Conservation (phyloP, 2,797 vertebrate species). For the Pipistrellus pipistrellus region DNA sequence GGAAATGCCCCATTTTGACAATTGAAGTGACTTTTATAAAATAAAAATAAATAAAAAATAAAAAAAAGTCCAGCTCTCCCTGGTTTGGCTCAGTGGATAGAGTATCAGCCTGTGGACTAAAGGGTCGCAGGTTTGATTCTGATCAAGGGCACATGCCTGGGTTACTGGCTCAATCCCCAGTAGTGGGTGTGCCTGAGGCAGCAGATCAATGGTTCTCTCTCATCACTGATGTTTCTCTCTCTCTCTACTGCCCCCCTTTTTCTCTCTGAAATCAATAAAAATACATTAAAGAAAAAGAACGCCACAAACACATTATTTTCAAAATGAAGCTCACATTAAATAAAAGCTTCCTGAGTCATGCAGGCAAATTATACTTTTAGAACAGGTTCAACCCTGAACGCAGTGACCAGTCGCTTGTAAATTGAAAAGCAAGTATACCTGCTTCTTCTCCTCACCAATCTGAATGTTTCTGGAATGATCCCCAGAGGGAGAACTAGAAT, state of each 20-base stretch:
- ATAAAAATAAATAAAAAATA: too few species aligned
- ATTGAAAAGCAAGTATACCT: conserved; percentile 5
- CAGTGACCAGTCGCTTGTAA: background rate
- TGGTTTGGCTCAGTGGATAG: too few species aligned
- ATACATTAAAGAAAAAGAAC: background rate
- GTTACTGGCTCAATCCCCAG: too few species aligned
- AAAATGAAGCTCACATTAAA: background rate
- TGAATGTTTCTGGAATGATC: conserved; percentile 6
- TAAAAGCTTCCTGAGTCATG: conserved; percentile 15
- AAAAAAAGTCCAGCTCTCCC: background rate
- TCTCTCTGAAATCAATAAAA: too few species aligned
- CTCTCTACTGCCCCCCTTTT: too few species aligned
- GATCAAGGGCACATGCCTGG: too few species aligned
- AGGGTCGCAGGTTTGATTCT: too few species aligned
- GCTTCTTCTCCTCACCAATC: background rate
- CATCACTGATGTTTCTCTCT: too few species aligned
- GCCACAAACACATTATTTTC: background rate
- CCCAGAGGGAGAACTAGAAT: conserved; percentile 13
- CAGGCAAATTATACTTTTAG: background rate
- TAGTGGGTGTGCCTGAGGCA: too few species aligned
- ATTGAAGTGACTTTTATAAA: background rate
- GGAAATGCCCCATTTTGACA: background rate
- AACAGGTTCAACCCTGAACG: background rate
- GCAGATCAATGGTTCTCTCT: too few species aligned
- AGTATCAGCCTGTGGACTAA: too few species aligned